Evolutionary conservation across 2,888 invertebrate genomes (phyloP).

Genomic region (Hypselothyrea guttata): DNA sequence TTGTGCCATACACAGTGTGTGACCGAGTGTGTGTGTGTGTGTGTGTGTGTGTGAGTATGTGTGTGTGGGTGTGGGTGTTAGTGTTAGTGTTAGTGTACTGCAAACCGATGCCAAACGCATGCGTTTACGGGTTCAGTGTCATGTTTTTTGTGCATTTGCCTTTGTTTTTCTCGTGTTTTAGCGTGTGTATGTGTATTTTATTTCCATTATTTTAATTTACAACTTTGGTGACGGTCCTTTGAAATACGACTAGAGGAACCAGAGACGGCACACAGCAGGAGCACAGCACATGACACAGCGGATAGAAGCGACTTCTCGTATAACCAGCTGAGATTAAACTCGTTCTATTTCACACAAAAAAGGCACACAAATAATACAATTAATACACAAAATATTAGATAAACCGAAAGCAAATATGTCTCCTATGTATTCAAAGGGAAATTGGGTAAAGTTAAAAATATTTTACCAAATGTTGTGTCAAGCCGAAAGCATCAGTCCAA

Average conservation of each 20-base stretch:
- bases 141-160: no score
- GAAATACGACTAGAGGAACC: conserved; percentile 54
- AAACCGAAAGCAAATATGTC: no score
- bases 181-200: conserved; percentile 23
- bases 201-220: conserved; percentile 66
- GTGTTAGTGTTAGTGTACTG: conserved; percentile 17
- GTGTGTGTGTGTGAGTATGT: background rate
- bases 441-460: no score
- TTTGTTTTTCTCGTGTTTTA: background rate
- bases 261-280: conserved; percentile 16
- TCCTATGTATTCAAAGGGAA: no score
- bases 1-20: conserved; percentile 21
- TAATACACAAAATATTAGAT: no score
- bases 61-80: background rate
- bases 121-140: conserved; percentile 10
- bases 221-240: conserved; percentile 54
- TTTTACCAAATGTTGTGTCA: no score
- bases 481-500: no score
- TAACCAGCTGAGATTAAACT: no score
- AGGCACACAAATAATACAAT: no score
- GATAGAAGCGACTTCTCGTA: no score
- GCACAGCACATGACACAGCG: background rate
- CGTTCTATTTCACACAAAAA: no score
- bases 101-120: conserved; percentile 69
- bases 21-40: background rate